Evolutionary conservation across 2,888 invertebrate genomes (phyloP), one percentile per base, ranked within the genome.

Genomic region (Pinctada fucata): DNA sequence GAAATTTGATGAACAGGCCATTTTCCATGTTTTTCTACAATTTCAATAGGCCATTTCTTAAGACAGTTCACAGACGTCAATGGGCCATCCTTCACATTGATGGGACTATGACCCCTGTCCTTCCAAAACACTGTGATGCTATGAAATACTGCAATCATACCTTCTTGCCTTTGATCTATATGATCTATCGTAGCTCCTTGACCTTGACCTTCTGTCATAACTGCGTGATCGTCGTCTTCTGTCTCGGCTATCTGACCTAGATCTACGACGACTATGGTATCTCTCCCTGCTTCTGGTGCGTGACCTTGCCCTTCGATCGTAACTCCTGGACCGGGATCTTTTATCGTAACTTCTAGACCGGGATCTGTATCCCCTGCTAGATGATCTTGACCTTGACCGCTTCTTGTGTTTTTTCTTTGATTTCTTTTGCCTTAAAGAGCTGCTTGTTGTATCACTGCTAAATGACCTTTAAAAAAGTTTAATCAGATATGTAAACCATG

Each of bases 381-480:
- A 49, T 63, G 79, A 79, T 45, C 16, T 31, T 16, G 75, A 72
- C 58, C 71, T 65, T 4, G 82, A 82, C 48, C 75, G 72, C 70
- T 65, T 75, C n/a, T 75, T 79, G 48, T 77, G 73, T 69, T 88
- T 88, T 72, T 85, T 87, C 74, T 87, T 88, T n/a, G 86, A 85
- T 74, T 87, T 88, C 73, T 87, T 88, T 47, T 80, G 80, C 72
- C 83, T 88, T 47, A 82, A 79, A 5, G 85, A 85, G 31, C 31
- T 31, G 31, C 31, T 31, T 31, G 31, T 31, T 31, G 31, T 31
- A 31, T 31, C 31, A 31, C 86, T 86, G 52, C 73, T 77, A 10
- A 67, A 64, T 6, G 83, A 83, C 63, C 83, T 83, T 73, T 4
- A 69, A 45, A 31, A n/a, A 64, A 63, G 71, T 3, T 31, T 31